Percentiles rank a stretch among this genome's conserved stretches.
Evolutionary conservation across 2,113 vertebrate species (phyloP).

Genomic region (Pardalotus punctatus): DNA sequence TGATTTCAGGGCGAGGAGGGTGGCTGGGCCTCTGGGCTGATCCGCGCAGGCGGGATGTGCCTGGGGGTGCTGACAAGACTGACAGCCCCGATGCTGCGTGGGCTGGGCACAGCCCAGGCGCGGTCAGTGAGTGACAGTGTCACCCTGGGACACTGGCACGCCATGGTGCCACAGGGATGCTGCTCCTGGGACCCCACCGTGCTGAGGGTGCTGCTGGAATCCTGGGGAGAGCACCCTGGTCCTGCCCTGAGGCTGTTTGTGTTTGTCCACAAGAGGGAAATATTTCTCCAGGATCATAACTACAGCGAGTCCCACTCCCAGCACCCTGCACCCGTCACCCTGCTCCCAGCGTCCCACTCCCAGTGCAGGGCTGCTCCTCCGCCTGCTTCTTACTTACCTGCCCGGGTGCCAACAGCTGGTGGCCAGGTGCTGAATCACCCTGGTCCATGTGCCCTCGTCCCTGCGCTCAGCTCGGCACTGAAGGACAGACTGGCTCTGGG

Average conservation of each 20-base stretch:
- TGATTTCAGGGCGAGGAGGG: neutral
- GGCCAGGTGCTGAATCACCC: neutral
- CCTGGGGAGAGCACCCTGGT: neutral
- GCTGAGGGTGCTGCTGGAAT: accelerated
- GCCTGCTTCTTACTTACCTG: neutral
- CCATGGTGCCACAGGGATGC: accelerated
- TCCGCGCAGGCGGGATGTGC: neutral
- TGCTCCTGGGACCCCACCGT: neutral
- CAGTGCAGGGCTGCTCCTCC: neutral
- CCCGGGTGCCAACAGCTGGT: neutral
- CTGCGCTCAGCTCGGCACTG: neutral
- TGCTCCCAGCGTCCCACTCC: neutral
- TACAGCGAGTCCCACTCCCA: accelerated
- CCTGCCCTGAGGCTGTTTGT: neutral
- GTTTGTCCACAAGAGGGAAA: constrained; percentile 58
- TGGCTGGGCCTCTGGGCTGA: neutral
- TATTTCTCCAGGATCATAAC: neutral
- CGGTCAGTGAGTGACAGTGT: neutral
- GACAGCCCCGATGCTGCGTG: neutral
- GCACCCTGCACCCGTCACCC: neutral
- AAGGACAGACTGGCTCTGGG: neutral
- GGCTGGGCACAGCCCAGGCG: neutral
- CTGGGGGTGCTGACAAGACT: neutral
- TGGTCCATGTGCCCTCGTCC: accelerated
- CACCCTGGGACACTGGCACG: neutral